These are phyloP conservation scores for Eurystomus gularis DNA, from an alignment of 2,113 vertebrate genomes.

Conservation along the genomic window DNA sequence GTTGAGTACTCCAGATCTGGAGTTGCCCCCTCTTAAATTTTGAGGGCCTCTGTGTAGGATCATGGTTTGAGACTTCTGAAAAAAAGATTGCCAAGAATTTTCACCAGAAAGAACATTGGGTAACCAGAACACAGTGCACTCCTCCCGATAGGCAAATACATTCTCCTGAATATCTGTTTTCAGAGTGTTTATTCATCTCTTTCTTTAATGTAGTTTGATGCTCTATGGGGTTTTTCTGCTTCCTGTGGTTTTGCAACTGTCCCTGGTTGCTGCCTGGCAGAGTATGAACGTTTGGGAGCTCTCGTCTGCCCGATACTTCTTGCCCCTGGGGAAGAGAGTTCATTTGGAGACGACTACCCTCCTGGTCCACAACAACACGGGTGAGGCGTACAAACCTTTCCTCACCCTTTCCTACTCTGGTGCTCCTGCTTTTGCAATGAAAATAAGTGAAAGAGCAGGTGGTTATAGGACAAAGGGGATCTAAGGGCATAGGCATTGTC, in stretches of 20 bases:
- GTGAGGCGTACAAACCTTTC: neutral
- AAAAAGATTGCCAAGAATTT: neutral
- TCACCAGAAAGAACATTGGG: accelerated
- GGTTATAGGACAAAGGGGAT: neutral
- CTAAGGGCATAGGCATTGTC: accelerated
- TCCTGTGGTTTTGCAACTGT: conserved; percentile 37
- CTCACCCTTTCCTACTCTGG: neutral
- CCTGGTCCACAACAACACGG: conserved; percentile 59
- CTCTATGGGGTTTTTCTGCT: conserved; percentile 35
- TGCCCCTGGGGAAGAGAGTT: conserved; percentile 51
- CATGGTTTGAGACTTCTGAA: neutral
- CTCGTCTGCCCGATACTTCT: conserved; percentile 70
- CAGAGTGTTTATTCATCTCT: neutral
- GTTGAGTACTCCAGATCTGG: neutral
- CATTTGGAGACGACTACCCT: conserved; percentile 73
- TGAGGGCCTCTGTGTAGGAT: neutral
- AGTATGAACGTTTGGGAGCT: neutral
- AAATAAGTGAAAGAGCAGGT: neutral
- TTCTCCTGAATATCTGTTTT: neutral
- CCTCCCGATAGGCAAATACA: accelerated
- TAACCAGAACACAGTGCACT: neutral
- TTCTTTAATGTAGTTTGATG: neutral
- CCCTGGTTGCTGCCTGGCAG: neutral
- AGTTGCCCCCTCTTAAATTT: neutral
- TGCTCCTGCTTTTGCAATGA: neutral